Conservation (phyloP, 2,888 invertebrate species). For the Augiades crinisus region DNA sequence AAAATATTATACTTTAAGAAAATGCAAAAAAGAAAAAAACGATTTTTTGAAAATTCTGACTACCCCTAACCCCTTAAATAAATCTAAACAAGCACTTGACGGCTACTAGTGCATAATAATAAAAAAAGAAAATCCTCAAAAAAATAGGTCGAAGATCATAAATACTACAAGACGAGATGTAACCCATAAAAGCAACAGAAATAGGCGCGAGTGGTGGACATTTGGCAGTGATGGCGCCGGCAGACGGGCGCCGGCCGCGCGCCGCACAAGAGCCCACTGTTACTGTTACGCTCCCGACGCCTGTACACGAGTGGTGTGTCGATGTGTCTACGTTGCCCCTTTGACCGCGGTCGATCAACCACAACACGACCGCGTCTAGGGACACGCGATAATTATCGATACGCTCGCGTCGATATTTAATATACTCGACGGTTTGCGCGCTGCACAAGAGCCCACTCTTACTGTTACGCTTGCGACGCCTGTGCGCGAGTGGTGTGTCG, state of each 20-base stretch:
- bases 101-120: too few species aligned
- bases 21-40: too few species aligned
- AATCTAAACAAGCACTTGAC: too few species aligned
- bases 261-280: constrained; percentile 52
- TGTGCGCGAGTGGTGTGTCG: neutral
- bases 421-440: too few species aligned
- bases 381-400: too few species aligned
- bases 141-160: constrained; percentile 10
- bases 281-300: constrained; percentile 13
- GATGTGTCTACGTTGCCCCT: constrained; percentile 45
- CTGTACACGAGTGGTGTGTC: neutral
- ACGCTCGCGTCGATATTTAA: too few species aligned
- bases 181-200: constrained; percentile 27
- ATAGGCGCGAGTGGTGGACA: constrained; percentile 32
- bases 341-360: constrained; percentile 41
- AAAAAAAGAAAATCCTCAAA: constrained; percentile 1
- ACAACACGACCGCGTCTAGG: too few species aligned
- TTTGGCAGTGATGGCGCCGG: constrained; percentile 37
- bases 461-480: neutral
- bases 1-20: too few species aligned
- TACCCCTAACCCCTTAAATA: too few species aligned
- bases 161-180: constrained; percentile 12
- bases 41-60: too few species aligned
- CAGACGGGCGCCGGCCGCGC: constrained; percentile 52
- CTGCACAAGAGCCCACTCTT: constrained; percentile 54